phyloP scores from a whole-genome alignment of 2,113 vertebrate species.

The Polypterus senegalus region DNA sequence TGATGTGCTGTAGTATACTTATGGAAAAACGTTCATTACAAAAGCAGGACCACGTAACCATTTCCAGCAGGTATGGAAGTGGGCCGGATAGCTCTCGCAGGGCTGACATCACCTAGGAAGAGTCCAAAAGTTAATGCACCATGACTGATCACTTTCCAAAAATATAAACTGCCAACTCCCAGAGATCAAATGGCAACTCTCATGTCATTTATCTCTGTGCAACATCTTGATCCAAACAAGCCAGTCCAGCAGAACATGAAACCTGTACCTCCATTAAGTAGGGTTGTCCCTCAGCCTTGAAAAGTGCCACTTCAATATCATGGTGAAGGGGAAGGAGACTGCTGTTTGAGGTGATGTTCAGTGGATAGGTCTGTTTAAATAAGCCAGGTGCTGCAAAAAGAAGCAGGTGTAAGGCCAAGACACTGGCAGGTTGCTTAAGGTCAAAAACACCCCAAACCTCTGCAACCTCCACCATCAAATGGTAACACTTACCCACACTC shows the following conservation, averaged over 20 bases:
- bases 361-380: conserved; percentile 56
- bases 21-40: conserved; percentile 90
- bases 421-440: neutral
- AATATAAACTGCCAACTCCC: neutral
- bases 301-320: conserved; percentile 76
- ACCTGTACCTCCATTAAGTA: conserved; percentile 81
- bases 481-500: conserved; percentile 63
- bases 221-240: no score
- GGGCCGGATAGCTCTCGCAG: conserved; percentile 86
- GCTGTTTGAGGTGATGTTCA: conserved; percentile 45
- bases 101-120: conserved; percentile 80
- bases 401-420: neutral
- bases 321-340: conserved; percentile 66
- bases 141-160: no score
- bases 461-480: neutral
- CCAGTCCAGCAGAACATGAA: neutral
- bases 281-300: conserved; percentile 79
- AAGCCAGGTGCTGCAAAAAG: conserved; percentile 57
- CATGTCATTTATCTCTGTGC: neutral
- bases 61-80: conserved; percentile 72
- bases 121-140: neutral
- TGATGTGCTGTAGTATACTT: conserved; percentile 77
- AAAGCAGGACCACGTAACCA: conserved; percentile 88
- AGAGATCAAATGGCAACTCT: neutral
- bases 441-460: neutral